Conservation (phyloP, 2,797 vertebrate species). For the Sebastes hubbsi region DNA sequence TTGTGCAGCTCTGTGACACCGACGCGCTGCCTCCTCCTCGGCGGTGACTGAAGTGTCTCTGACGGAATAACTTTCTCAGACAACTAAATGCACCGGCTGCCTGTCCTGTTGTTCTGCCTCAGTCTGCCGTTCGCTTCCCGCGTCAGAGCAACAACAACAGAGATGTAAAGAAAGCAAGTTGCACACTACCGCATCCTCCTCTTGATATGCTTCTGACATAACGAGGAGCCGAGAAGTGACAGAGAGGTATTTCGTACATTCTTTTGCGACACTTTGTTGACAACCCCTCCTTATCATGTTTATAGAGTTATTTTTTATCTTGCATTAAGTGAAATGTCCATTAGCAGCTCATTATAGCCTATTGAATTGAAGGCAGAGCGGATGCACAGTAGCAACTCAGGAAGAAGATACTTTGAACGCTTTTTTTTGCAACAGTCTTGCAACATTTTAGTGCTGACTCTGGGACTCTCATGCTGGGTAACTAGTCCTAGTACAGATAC, state of each 20-base stretch:
- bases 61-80: conserved; percentile 59
- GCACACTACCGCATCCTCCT: conserved; percentile 60
- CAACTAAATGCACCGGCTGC: conserved; percentile 46
- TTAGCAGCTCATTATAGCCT: not conserved
- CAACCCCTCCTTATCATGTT: too few relatives aligned
- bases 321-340: not conserved
- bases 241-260: conserved; percentile 69
- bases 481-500: not conserved
- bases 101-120: conserved; percentile 34
- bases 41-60: conserved; percentile 18
- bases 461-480: not conserved
- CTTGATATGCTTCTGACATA: conserved; percentile 65
- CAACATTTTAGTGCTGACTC: not conserved
- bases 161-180: conserved; percentile 66
- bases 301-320: not conserved
- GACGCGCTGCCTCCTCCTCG: conserved; percentile 7
- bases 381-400: conserved; percentile 18
- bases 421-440: not conserved
- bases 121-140: conserved; percentile 41
- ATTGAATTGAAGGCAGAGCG: not conserved
- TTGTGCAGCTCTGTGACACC: conserved; percentile 19
- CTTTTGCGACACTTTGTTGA: conserved; percentile 15
- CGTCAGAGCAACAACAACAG: conserved; percentile 60
- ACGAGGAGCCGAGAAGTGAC: conserved; percentile 68
- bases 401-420: conserved; percentile 30